phyloP scores from a whole-genome alignment of 2,888 invertebrate species.

The Sceliomorpha sp. region DNA sequence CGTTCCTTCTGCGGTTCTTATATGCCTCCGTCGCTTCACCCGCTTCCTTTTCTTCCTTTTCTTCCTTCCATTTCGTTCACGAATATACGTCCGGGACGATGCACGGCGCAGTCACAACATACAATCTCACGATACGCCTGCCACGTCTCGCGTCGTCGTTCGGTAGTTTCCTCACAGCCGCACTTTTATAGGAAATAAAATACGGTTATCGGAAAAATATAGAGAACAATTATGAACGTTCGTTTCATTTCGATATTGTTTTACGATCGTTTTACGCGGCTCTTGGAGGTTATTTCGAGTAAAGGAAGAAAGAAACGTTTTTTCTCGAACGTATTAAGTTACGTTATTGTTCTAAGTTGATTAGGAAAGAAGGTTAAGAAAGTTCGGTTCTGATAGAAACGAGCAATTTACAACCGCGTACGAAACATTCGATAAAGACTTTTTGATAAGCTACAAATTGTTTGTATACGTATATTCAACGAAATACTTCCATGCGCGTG shows the following conservation, averaged over 20 bases:
- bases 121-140: constrained; percentile 34
- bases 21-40: constrained; percentile 14
- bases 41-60: not conserved
- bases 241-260: too few species aligned
- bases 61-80: constrained; percentile 12
- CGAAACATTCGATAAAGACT: too few species aligned
- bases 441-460: too few species aligned
- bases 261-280: constrained; percentile 8
- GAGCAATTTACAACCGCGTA: too few species aligned
- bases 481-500: too few species aligned
- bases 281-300: too few species aligned
- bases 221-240: constrained; percentile 24
- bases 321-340: too few species aligned
- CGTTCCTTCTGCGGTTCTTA: not conserved
- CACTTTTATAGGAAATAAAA: constrained; percentile 33
- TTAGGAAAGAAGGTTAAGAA: too few species aligned
- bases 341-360: too few species aligned
- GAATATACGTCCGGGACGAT: constrained; percentile 32
- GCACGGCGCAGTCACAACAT: constrained; percentile 29
- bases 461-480: too few species aligned
- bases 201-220: constrained; percentile 23
- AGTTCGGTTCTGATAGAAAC: too few species aligned
- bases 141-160: constrained; percentile 5
- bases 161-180: not conserved
- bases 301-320: too few species aligned